phyloP scores from a whole-genome alignment of 2,797 vertebrate species.

The Aratinga solstitialis region DNA sequence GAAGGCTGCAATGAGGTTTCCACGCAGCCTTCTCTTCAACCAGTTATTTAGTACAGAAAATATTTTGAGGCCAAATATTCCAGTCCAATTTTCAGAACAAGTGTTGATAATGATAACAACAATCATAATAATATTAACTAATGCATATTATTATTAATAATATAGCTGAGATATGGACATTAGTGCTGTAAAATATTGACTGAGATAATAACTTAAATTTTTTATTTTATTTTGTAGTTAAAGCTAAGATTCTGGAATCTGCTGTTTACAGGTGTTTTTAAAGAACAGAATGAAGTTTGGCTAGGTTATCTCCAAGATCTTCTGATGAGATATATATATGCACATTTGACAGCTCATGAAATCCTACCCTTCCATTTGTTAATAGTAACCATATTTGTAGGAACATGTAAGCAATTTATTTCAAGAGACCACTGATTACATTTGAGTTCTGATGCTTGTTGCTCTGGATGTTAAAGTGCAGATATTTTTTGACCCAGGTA shows the following conservation, averaged over 20 bases:
- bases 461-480: slow-evolving; percentile 39
- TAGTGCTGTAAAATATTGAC: neutral
- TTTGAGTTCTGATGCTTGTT: slow-evolving; percentile 5
- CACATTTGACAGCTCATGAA: slow-evolving; percentile 31
- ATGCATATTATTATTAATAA: neutral
- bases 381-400: neutral
- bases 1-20: neutral
- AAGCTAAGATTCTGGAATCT: neutral
- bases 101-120: neutral
- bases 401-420: slow-evolving; percentile 41
- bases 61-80: neutral
- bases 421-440: neutral
- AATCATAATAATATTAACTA: neutral
- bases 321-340: neutral
- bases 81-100: neutral
- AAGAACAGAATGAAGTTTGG: neutral
- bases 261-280: neutral
- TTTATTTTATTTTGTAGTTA: neutral
- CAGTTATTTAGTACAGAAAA: neutral
- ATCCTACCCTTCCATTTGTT: slow-evolving; percentile 25
- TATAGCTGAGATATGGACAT: neutral
- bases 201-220: neutral
- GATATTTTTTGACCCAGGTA: neutral
- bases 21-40: neutral
- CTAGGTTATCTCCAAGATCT: slow-evolving; percentile 1